Evolutionary conservation across 2,888 invertebrate genomes (phyloP).

Genomic region (Melanostoma scalare): DNA sequence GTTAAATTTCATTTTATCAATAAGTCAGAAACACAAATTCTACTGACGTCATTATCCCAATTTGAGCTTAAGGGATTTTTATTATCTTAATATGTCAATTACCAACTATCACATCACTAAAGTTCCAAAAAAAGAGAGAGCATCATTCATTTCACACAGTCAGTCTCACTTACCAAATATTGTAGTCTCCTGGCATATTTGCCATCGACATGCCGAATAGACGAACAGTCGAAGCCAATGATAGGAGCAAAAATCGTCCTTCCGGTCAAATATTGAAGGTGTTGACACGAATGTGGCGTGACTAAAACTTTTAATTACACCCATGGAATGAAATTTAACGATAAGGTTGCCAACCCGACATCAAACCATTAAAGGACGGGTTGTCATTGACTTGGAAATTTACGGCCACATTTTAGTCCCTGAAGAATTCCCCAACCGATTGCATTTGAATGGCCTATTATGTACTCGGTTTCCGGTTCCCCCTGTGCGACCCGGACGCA

Average conservation of each 20-base stretch:
- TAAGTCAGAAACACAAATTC: too few species aligned
- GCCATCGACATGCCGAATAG: too few species aligned
- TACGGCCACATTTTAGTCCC: slow-evolving; percentile 38
- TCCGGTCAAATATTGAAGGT: slow-evolving; percentile 58
- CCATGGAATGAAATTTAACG: slow-evolving; percentile 57
- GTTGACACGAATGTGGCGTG: slow-evolving; percentile 70
- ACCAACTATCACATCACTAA: too few species aligned
- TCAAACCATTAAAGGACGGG: slow-evolving; percentile 2
- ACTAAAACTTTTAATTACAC: slow-evolving; percentile 70
- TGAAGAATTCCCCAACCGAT: slow-evolving; percentile 49
- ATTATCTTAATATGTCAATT: too few species aligned
- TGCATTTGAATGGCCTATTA: slow-evolving; percentile 66
- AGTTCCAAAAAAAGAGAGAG: too few species aligned
- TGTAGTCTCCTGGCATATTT: too few species aligned
- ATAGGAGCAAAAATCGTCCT: slow-evolving; percentile 25
- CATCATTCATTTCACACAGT: too few species aligned
- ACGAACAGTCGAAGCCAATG: not conserved
- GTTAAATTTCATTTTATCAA: too few species aligned
- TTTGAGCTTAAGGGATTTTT: too few species aligned
- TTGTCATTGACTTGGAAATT: slow-evolving; percentile 56
- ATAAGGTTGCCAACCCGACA: not conserved
- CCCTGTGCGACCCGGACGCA: slow-evolving; percentile 47
- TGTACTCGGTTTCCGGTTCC: slow-evolving; percentile 54
- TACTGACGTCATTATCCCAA: too few species aligned
- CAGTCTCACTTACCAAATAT: too few species aligned